phyloP scores from a whole-genome alignment of 1,140 invertebrate species.

The Orussus abietinus region DNA sequence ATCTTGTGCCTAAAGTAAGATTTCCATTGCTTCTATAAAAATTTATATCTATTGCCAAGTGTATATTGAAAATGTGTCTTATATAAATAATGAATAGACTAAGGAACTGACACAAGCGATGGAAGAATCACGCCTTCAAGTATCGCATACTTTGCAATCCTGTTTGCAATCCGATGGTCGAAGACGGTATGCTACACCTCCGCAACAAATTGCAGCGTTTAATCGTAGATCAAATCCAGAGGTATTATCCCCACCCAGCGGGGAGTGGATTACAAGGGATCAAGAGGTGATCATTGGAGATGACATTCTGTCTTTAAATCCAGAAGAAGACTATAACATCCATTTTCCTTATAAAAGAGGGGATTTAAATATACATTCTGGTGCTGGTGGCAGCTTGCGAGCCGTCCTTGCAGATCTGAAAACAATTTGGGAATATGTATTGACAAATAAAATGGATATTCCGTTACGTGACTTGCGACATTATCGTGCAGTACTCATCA shows the following conservation, averaged over 20 bases:
- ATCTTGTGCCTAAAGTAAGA: constrained; percentile 54
- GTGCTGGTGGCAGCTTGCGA: constrained; percentile 79
- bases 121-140: constrained; percentile 76
- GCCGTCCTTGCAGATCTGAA: constrained; percentile 81
- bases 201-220: constrained; percentile 81
- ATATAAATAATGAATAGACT: constrained; percentile 40
- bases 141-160: constrained; percentile 79
- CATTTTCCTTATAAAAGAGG: constrained; percentile 87
- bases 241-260: constrained; percentile 52
- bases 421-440: constrained; percentile 80
- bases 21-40: constrained; percentile 7
- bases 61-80: not conserved
- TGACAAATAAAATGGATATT: constrained; percentile 74
- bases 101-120: constrained; percentile 69
- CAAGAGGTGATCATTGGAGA: constrained; percentile 65
- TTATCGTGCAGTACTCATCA: constrained; percentile 82
- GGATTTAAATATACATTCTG: constrained; percentile 79
- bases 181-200: constrained; percentile 76
- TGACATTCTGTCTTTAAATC: constrained; percentile 69
- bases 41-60: constrained; percentile 7
- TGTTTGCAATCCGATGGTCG: constrained; percentile 78
- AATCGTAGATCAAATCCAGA: constrained; percentile 74
- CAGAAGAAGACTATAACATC: constrained; percentile 73
- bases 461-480: constrained; percentile 71
- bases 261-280: constrained; percentile 61